phyloP scores from a whole-genome alignment of 2,797 vertebrate species.

The Nothura maculosa region DNA sequence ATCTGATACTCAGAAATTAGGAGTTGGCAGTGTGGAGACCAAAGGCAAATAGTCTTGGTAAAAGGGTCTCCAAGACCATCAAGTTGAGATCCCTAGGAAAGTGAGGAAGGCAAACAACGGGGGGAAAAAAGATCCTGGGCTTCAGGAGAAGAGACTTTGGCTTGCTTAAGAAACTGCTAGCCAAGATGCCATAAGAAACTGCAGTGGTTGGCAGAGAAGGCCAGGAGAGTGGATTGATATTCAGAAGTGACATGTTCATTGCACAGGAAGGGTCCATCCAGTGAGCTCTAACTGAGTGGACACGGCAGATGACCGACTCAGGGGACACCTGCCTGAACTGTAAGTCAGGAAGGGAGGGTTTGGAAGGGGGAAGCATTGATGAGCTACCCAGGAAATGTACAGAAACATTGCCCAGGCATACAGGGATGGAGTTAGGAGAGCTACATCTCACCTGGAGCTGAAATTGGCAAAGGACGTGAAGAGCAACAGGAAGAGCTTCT shows the following conservation, averaged over 20 bases:
- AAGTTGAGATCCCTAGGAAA: background rate
- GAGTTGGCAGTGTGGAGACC: background rate
- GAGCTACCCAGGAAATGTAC: background rate
- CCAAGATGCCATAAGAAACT: background rate
- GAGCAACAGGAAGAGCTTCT: background rate
- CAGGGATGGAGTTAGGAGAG: background rate
- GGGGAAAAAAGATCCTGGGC: background rate
- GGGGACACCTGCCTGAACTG: background rate
- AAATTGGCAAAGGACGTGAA: background rate
- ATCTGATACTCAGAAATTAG: background rate
- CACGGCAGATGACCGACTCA: background rate
- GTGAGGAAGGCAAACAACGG: background rate
- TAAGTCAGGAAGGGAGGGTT: background rate
- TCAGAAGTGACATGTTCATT: background rate
- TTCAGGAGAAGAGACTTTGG: background rate
- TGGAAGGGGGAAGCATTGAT: background rate
- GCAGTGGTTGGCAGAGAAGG: rapidly evolving
- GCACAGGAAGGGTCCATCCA: background rate
- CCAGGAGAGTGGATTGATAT: background rate
- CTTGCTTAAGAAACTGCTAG: background rate
- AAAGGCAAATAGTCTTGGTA: background rate
- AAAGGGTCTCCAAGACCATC: background rate
- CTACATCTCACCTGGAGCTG: background rate
- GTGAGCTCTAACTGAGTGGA: background rate
- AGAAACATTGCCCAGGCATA: no score